Evolutionary conservation across 2,888 invertebrate species (phyloP), one percentile per base, ranked within the genome.

Genomic region (Flexamia atlantica): DNA sequence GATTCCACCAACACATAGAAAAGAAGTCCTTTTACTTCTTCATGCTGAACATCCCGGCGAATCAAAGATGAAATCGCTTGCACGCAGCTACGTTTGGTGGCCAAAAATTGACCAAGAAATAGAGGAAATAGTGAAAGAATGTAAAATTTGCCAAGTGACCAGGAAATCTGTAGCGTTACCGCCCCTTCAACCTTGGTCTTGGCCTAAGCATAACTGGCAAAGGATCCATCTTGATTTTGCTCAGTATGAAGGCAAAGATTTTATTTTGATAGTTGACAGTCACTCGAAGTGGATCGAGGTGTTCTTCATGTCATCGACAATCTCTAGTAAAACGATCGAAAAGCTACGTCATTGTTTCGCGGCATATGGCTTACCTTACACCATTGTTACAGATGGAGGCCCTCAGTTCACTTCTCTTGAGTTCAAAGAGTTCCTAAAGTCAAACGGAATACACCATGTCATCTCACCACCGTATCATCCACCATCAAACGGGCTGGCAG

Each of bases 401-500:
- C 46, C 79, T 25, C 76, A 72, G n/a, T 64, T 85, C 23, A 64
- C 53, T 17, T 74, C 82, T 50, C 3, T 76, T 10, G 40, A 72
- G 0, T 84, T 84, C 32, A 40, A 82, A 30, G 25, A 30, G 0
- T 85, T 76, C 50, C 82, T 46, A 50, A 79, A 46, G n/a, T 7
- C 42, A 10, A 79, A 79, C 32, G 79, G 79, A 3, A 14, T 79
- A n/a, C 20, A 79, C n/a, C 79, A 79, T 50, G 50, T 50, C 57
- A 32, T 60, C 2, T 32, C 72, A 0, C 87, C 87, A 7, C 86
- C 86, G 7, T 84, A 82, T 46, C 87, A 85, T 85, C 87, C 87
- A 0, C 85, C 85, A 79, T 81, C 87, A 32, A 89, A 89, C 84
- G 88, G 88, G 88, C 0, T 89, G 88, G 81, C 86, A 87, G 32